These are phyloP conservation scores for Trimorus sp. DNA, from an alignment of 2,888 invertebrate genomes.

Conservation along the genomic window DNA sequence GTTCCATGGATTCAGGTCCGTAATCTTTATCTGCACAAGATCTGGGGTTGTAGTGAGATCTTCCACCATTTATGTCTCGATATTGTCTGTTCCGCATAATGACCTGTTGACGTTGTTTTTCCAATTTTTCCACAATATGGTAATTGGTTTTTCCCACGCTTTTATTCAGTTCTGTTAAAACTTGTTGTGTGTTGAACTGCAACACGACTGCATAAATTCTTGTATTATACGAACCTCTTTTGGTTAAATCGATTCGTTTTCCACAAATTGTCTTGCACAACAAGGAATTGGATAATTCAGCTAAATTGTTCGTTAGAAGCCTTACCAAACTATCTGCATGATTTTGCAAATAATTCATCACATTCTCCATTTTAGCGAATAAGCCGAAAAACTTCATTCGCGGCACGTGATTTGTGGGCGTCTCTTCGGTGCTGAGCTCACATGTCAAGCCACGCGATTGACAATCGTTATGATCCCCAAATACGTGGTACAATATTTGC, in stretches of 20 bases:
- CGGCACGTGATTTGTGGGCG: slow-evolving; percentile 3
- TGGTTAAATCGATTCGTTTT: neutral
- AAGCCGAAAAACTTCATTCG: slow-evolving; percentile 36
- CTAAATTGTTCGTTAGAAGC: slow-evolving; percentile 27
- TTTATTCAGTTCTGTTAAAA: neutral
- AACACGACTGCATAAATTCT: neutral
- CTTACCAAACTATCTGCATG: slow-evolving; percentile 5
- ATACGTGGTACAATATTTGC: slow-evolving; percentile 54
- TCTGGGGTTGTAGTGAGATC: neutral
- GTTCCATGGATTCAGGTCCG: neutral
- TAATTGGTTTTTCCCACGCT: neutral
- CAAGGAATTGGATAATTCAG: slow-evolving; percentile 26
- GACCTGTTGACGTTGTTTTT: neutral
- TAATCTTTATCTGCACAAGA: neutral
- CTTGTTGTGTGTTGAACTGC: slow-evolving; percentile 4
- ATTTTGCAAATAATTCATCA: neutral
- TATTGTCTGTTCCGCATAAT: neutral
- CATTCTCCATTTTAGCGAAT: slow-evolving; percentile 13
- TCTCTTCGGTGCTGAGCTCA: neutral
- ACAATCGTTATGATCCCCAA: slow-evolving; percentile 63
- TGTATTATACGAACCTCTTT: slow-evolving; percentile 2
- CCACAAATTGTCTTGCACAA: slow-evolving; percentile 6
- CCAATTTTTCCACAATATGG: neutral
- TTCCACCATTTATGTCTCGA: neutral
- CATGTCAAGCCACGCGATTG: slow-evolving; percentile 1